Conservation (phyloP, 2,888 invertebrate genomes). For the Drosophila mettleri region DNA sequence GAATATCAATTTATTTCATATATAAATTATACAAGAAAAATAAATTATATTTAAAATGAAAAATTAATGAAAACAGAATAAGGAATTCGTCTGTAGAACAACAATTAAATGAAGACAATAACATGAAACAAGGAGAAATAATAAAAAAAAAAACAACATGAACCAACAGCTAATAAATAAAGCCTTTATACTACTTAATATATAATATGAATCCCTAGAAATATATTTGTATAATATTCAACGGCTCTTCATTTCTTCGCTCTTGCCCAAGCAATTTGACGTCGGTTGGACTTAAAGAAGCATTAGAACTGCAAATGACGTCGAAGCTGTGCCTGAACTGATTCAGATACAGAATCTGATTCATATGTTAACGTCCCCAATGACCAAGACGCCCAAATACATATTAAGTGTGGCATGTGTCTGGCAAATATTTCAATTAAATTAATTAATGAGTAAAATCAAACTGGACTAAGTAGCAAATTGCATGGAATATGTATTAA, state of each 20-base stretch:
- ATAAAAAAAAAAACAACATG: not conserved
- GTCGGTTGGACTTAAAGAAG: conserved; percentile 29
- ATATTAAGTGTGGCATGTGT: conserved; percentile 46
- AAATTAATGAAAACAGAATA: no score
- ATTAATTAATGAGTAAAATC: conserved; percentile 36
- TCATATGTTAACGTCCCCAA: conserved; percentile 39
- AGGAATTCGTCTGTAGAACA: not conserved
- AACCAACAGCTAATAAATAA: not conserved
- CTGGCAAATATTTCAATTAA: conserved; percentile 37
- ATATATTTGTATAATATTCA: not conserved
- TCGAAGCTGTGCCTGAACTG: conserved; percentile 5
- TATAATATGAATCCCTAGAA: not conserved
- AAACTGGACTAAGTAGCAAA: conserved; percentile 34
- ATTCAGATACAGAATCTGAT: conserved; percentile 8
- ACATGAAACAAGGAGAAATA: not conserved
- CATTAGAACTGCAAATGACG: conserved; percentile 48
- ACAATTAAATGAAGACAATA: not conserved
- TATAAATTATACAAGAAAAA: no score
- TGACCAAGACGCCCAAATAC: conserved; percentile 46
- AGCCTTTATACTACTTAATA: not conserved
- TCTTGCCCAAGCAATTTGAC: conserved; percentile 9
- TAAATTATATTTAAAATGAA: no score
- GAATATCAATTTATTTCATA: no score
- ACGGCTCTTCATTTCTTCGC: not conserved
- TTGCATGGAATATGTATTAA: conserved; percentile 29